phyloP scores from a whole-genome alignment of 2,797 vertebrate species.

The Channallabes apus region DNA sequence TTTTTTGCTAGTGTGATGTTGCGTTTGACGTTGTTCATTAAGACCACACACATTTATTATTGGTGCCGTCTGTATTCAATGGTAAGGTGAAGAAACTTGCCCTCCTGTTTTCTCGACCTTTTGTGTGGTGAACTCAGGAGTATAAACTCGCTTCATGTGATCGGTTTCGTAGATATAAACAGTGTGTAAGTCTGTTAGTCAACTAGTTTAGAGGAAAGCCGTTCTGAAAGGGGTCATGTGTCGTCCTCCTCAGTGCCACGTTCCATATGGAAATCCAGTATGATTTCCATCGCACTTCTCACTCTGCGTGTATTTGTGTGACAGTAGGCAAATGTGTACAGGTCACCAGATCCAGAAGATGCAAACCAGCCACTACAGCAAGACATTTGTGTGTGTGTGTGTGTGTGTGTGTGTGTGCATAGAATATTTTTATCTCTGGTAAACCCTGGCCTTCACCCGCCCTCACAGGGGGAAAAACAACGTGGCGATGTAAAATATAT shows the following conservation, averaged over 20 bases:
- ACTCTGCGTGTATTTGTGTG: neutral
- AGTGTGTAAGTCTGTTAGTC: neutral
- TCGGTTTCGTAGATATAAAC: neutral
- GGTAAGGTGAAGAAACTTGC: neutral
- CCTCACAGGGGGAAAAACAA: too few relatives aligned
- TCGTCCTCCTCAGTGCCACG: slow-evolving; percentile 26
- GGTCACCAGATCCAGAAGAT: slow-evolving; percentile 18
- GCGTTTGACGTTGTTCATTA: too few relatives aligned
- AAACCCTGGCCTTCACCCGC: too few relatives aligned
- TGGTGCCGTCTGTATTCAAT: neutral
- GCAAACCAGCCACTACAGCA: slow-evolving; percentile 26
- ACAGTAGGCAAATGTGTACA: slow-evolving; percentile 46
- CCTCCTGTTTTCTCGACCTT: neutral
- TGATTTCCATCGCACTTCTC: slow-evolving; percentile 35
- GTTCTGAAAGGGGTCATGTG: neutral
- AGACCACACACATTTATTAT: too few relatives aligned
- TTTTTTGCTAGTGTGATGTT: too few relatives aligned
- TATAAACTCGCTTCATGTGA: neutral
- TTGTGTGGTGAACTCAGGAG: neutral
- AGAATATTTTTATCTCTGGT: too few relatives aligned
- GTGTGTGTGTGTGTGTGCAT: too few relatives aligned
- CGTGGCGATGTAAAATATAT: too few relatives aligned
- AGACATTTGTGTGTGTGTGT: neutral
- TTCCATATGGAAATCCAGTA: slow-evolving; percentile 46
- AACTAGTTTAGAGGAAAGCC: neutral